Conservation (phyloP, 2,797 vertebrate species). For the Esox masquinongy region DNA sequence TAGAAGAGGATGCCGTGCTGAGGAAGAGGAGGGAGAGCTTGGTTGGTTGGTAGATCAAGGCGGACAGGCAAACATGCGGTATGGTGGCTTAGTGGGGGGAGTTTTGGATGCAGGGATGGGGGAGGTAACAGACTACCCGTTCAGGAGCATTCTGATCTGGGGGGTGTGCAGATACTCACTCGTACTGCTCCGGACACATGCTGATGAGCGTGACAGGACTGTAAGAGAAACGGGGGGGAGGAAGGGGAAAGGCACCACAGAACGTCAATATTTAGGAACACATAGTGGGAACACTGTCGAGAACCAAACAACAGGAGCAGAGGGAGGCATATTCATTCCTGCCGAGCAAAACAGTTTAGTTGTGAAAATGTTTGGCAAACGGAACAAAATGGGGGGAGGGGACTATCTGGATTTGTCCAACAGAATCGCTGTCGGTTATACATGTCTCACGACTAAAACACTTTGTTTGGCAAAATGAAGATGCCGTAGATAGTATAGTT, state of each 20-base stretch:
- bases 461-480: too few relatives aligned
- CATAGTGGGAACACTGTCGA: slow-evolving; percentile 37
- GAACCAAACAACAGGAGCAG: slow-evolving; percentile 44
- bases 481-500: not conserved
- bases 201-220: slow-evolving; percentile 99
- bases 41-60: slow-evolving; percentile 41
- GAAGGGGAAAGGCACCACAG: slow-evolving; percentile 53
- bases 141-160: slow-evolving; percentile 57
- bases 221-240: slow-evolving; percentile 63
- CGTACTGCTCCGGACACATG: slow-evolving; percentile 99
- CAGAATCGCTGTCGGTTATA: too few relatives aligned
- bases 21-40: not conserved
- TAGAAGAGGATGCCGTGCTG: slow-evolving; percentile 14
- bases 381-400: too few relatives aligned
- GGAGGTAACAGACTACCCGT: slow-evolving; percentile 21
- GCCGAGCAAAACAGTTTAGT: too few relatives aligned
- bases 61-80: slow-evolving; percentile 68
- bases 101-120: slow-evolving; percentile 14
- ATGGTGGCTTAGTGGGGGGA: slow-evolving; percentile 35
- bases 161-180: slow-evolving; percentile 87
- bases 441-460: too few relatives aligned
- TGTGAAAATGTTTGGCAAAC: too few relatives aligned
- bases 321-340: slow-evolving; percentile 7
- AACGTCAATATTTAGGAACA: slow-evolving; percentile 54
- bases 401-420: too few relatives aligned